These are phyloP conservation scores for Aptenodytes forsteri DNA, from an alignment of 2,113 vertebrate species.

Conservation along the genomic window DNA sequence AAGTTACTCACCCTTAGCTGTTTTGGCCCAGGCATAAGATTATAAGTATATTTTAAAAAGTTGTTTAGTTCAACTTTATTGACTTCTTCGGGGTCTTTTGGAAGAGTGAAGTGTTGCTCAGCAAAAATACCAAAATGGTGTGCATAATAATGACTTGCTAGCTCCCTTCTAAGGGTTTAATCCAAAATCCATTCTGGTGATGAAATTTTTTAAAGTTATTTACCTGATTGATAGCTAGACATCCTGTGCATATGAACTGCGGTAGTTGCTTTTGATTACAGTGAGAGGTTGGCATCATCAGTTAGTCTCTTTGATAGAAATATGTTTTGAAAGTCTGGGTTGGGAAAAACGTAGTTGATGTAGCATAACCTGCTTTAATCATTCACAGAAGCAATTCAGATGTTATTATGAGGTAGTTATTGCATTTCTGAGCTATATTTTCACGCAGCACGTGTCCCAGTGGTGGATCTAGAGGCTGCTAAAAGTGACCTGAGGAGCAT, in stretches of 20 bases:
- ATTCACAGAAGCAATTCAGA: background rate
- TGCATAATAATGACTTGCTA: background rate
- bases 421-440: background rate
- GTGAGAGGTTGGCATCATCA: background rate
- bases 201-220: background rate
- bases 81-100: background rate
- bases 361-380: background rate
- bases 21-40: background rate
- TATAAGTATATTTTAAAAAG: background rate
- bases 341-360: background rate
- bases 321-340: background rate
- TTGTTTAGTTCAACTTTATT: background rate
- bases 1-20: background rate
- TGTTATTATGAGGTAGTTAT: background rate
- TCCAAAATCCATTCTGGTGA: background rate
- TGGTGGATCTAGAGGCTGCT: background rate
- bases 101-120: background rate
- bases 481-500: background rate
- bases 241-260: background rate
- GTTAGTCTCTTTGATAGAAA: conserved; percentile 13
- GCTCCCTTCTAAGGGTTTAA: background rate
- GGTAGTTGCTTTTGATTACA: conserved; percentile 26
- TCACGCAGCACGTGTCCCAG: background rate
- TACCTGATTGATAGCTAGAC: background rate
- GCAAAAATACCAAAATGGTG: background rate